phyloP scores from a whole-genome alignment of 2,888 invertebrate genomes.

The Keiferia lycopersicella region DNA sequence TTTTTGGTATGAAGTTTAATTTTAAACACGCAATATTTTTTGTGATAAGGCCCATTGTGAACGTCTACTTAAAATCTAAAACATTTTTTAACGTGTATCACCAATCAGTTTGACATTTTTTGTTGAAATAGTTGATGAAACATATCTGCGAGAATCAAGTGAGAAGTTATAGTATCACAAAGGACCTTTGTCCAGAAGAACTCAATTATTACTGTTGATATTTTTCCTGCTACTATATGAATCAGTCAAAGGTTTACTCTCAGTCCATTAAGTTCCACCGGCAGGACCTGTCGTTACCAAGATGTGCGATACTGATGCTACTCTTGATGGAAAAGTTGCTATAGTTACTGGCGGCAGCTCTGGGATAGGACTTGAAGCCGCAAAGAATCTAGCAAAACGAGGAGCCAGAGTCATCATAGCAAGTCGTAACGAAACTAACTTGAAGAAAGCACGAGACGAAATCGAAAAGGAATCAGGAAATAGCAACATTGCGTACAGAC shows the following conservation, averaged over 20 bases:
- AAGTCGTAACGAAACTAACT: slow-evolving; percentile 72
- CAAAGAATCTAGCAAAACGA: slow-evolving; percentile 65
- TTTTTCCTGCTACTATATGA: slow-evolving; percentile 34
- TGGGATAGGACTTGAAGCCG: slow-evolving; percentile 70
- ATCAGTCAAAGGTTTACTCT: not conserved
- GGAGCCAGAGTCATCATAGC: slow-evolving; percentile 78
- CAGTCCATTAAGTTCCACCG: slow-evolving; percentile 34
- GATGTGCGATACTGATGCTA: slow-evolving; percentile 48
- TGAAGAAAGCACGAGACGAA: slow-evolving; percentile 56
- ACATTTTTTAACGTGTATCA: no score
- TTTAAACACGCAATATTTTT: no score
- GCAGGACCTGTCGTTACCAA: slow-evolving; percentile 23
- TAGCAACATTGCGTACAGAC: slow-evolving; percentile 51
- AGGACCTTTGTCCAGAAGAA: slow-evolving; percentile 36
- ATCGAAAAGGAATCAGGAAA: slow-evolving; percentile 61
- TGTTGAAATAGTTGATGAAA: not conserved
- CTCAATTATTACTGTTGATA: slow-evolving; percentile 31
- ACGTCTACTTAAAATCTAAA: no score
- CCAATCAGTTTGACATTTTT: no score
- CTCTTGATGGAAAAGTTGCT: slow-evolving; percentile 62
- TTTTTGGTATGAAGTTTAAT: no score
- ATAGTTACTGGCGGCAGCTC: slow-evolving; percentile 70
- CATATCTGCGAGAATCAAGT: not conserved
- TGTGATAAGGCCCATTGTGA: no score
- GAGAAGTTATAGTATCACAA: slow-evolving; percentile 29